A percentile compares a stretch with the other conserved stretches of the same genome.
phyloP scores from a whole-genome alignment of 1,140 invertebrate species.

The Phthorimaea operculella region DNA sequence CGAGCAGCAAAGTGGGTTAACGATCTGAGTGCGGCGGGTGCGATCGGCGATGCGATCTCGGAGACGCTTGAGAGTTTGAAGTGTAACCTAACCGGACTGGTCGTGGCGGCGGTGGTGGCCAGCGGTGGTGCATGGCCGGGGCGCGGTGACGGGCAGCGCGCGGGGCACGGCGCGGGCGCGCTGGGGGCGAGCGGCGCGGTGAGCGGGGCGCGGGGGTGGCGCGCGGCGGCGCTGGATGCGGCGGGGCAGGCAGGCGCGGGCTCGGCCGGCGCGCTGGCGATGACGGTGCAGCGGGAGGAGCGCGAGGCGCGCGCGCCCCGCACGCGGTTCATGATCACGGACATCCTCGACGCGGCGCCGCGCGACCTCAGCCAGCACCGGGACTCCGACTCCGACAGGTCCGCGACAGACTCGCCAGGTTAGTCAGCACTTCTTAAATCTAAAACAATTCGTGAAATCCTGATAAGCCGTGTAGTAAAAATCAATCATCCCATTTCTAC shows the following conservation, averaged over 20 bases:
- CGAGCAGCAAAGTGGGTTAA: slow-evolving; percentile 1
- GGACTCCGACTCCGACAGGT: slow-evolving; percentile 55
- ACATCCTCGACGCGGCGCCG: slow-evolving; percentile 75
- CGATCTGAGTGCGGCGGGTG: not conserved
- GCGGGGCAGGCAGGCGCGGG: slow-evolving; percentile 43
- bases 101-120: slow-evolving; percentile 5
- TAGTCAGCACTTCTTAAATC: not conserved
- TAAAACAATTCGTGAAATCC: too few species aligned
- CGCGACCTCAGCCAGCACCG: slow-evolving; percentile 57
- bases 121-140: slow-evolving; percentile 29
- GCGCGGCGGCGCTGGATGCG: slow-evolving; percentile 47
- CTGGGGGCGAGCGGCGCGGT: slow-evolving; percentile 42
- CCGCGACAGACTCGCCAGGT: slow-evolving; percentile 58
- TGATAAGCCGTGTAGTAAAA: too few species aligned
- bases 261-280: slow-evolving; percentile 52
- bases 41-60: not conserved
- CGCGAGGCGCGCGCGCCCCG: slow-evolving; percentile 71
- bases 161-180: slow-evolving; percentile 16
- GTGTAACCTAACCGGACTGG: too few species aligned
- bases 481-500: too few species aligned
- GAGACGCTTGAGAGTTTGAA: not conserved
- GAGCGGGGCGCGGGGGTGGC: slow-evolving; percentile 24
- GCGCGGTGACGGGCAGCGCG: slow-evolving; percentile 34
- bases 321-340: slow-evolving; percentile 83
- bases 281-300: slow-evolving; percentile 63